Evolutionary conservation across 2,113 vertebrate genomes (phyloP), one percentile per base, ranked within the genome.

Genomic region (Brevimyrus niger): DNA sequence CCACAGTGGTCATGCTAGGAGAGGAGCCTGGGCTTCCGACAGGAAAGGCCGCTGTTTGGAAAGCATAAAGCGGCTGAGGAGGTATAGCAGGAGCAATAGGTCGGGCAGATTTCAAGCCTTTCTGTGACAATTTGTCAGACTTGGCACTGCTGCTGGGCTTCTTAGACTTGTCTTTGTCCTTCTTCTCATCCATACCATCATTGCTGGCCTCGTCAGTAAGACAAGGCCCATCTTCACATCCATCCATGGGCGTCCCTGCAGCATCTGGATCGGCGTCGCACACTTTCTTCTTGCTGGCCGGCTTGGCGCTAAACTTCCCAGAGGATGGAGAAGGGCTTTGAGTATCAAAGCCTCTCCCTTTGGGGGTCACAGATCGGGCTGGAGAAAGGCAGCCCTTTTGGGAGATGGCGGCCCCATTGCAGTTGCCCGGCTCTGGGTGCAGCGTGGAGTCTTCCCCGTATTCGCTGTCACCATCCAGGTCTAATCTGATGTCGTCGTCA

Each of bases 351-450:
- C 97, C 95, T 89, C 98, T 97, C 89, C 97, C 97, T 95, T 99
- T 99, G 88, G 98, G 98, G 73, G 98, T 99, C 91, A 97, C 94
- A 0, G 98, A 99, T 61, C 97, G 97, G 76, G 98, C 98, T 0
- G 98, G 98, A 0, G 98, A 99, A n/a, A 97, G 94, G 0, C 97
- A 98, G 31, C 98, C 98, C 94, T 99, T 99, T 84, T 99, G 98
- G 1, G 97, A 95, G 86, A 94, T 93, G 0, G 97, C 91, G 0
- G 97, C 97, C 0, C 98, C 98, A 0, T 99, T 99, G 95, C 98
- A 99, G 94, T 94, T 97, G 38, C 97, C 96, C 0, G 97, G 91
- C 13, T 99, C 98, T 0, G 97, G 88, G 0, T 98, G 97, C 84
- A 98, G 96, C 69, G 96, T 92, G 0, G 97, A 96, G 89, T 99